phyloP scores from a whole-genome alignment of 2,113 vertebrate species.

The Pollachius pollachius region DNA sequence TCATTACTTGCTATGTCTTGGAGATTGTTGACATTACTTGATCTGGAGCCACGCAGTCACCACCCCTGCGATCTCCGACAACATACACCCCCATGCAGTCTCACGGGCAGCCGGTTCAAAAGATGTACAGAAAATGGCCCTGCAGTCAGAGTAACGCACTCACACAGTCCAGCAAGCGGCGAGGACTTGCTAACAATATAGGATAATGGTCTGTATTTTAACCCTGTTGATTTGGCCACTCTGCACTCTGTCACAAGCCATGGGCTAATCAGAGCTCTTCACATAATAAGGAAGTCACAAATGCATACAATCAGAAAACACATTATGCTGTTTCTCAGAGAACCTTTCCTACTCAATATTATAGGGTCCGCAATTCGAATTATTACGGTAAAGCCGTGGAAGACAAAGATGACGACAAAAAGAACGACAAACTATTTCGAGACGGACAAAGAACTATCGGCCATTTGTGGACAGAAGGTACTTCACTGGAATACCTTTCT shows the following conservation, averaged over 20 bases:
- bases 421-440: slow-evolving; percentile 42
- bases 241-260: slow-evolving; percentile 38
- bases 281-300: slow-evolving; percentile 85
- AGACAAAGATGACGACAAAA: slow-evolving; percentile 81
- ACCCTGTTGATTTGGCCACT: slow-evolving; percentile 49
- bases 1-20: background rate
- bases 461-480: slow-evolving; percentile 83
- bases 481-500: slow-evolving; percentile 70
- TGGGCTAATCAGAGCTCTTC: slow-evolving; percentile 77
- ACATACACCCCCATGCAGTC: background rate
- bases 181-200: slow-evolving; percentile 68
- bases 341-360: slow-evolving; percentile 78
- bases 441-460: slow-evolving; percentile 83
- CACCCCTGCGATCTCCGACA: too few relatives aligned
- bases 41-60: too few relatives aligned
- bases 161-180: slow-evolving; percentile 43
- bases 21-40: too few relatives aligned
- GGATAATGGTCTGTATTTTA: slow-evolving; percentile 65
- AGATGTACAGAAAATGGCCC: slow-evolving; percentile 52
- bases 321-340: slow-evolving; percentile 82
- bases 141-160: slow-evolving; percentile 47
- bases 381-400: slow-evolving; percentile 96
- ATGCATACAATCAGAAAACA: slow-evolving; percentile 86
- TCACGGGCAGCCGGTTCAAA: background rate
- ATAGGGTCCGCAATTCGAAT: slow-evolving; percentile 88